Percentiles rank a stretch among this genome's conserved stretches.
Evolutionary conservation across 2,797 vertebrate genomes (phyloP).

Genomic region (Tangara arthus): DNA sequence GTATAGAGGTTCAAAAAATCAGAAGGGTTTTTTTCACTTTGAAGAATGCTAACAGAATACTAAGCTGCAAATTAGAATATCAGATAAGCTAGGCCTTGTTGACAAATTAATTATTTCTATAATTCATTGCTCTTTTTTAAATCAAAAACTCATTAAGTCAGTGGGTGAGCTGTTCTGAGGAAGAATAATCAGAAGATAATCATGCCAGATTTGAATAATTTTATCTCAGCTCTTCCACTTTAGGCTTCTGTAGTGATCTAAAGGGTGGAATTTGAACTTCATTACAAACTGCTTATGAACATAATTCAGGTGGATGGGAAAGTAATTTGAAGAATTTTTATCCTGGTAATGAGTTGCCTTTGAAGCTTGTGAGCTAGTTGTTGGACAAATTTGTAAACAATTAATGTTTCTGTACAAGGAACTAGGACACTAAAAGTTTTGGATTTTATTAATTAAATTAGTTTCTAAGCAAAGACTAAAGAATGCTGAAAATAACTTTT

Average conservation of each 20-base stretch:
- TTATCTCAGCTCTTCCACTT: slow-evolving; percentile 60
- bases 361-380: slow-evolving; percentile 75
- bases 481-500: neutral
- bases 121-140: slow-evolving; percentile 7
- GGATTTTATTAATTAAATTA: slow-evolving; percentile 64
- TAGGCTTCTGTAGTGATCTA: slow-evolving; percentile 56
- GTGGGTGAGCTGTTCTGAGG: slow-evolving; percentile 39
- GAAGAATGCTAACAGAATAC: slow-evolving; percentile 13
- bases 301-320: slow-evolving; percentile 69
- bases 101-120: slow-evolving; percentile 54
- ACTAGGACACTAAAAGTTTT: slow-evolving; percentile 47
- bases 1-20: neutral
- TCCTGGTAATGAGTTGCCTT: slow-evolving; percentile 72
- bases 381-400: slow-evolving; percentile 83
- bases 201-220: slow-evolving; percentile 61
- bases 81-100: neutral
- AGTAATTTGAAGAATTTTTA: slow-evolving; percentile 78
- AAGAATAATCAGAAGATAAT: slow-evolving; percentile 69
- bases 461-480: slow-evolving; percentile 21
- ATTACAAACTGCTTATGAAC: slow-evolving; percentile 73
- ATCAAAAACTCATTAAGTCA: slow-evolving; percentile 53
- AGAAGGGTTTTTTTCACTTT: slow-evolving; percentile 17
- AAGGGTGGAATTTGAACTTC: slow-evolving; percentile 68
- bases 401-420: slow-evolving; percentile 73
- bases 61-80: neutral